Evolutionary conservation across 2,888 invertebrate genomes (phyloP), one percentile per base, ranked within the genome.

Genomic region (Agrotis ipsilon): DNA sequence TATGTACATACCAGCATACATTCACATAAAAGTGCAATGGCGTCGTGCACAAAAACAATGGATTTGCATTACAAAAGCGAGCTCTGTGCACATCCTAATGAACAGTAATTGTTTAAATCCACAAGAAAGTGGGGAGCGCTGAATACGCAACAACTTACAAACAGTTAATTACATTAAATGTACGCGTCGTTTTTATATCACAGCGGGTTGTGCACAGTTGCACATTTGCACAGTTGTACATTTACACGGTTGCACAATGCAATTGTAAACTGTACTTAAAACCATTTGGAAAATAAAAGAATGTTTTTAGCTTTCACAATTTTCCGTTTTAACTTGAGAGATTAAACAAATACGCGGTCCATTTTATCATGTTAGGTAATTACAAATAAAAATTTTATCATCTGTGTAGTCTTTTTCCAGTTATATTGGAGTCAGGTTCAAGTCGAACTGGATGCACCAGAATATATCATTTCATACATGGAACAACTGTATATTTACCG

Each of bases 81-180:
- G 84, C 82, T 82, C 80, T 83, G 86, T 88, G 88, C 89, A 92
- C 92, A 90, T 91, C 89, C 91, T 93, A 92, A 94, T 92, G 91
- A 93, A 93, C 91, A 87, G 87, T 93, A 94, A 94, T 94, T 93
- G 93, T 92, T 92, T 90, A 90, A 93, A 92, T 90, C 91, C 90
- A 92, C 94, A 92, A 92, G 91, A 90, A 91, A 88, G 87, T 84
- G 86, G 83, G 78, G 75, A 83, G 80, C 81, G 81, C 75, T 67
- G 88, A 88, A 87, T 88, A 88, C 86, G 86, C 87, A 87, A 89
- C 87, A 86, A 88, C 86, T 88, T 86, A 84, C 87, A 87, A 90
- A 89, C 87, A 88, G 87, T 87, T 91, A 91, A 91, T 91, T 90
- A 88, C 83, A 86, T 88, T 89, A 88, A 87, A 87, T 87, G 88